Base-by-base conservation (phyloP, 2,113 vertebrate genomes). In the Sigmodon hispidus region DNA sequence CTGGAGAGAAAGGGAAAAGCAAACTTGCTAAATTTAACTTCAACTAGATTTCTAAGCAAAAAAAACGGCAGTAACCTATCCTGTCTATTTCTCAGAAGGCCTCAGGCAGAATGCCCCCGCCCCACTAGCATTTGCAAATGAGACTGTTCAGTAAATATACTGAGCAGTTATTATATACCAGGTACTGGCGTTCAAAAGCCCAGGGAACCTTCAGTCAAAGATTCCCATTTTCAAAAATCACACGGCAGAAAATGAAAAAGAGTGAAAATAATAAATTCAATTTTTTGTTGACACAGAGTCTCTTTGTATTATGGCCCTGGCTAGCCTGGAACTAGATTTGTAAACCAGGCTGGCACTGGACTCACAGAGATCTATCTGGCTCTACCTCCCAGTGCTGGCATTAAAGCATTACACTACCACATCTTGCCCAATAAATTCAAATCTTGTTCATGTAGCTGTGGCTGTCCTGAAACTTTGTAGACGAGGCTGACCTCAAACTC, bases 21-120 rank as follows among this genome's bases (percentile, higher is more conserved):
- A 92, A 85, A 55, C 24, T 16, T 91, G 24, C n/a, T 93, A 79
- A 57, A 52, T 91, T 86, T 87, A 55, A 81, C 87, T 77, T 91
- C 77, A 77, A 59, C 50, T 59, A 77, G 43, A 13, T 87, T 86
- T 75, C 34, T 34, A 90, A 90, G 65, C 31, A 79, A 79, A 79
- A 21, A 48, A 79, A 48, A 21, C 4, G 21, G 16, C n/a, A n/a
- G 69, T 65, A 65, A 57, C 40, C 52, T 85, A 83, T 11, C 50
- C 63, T 50, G 52, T 34, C 57, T 57, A 29, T 43, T 94, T 92
- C 80, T 86, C 6, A 55, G 11, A 59, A 22, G 50, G 1, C 57
- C 43, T 69, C 43, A 72, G 7, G 31, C 48, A 11, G 69, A 83
- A 13, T 43, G 12, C 40, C 0, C 17, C 57, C 69, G 48, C 0